Percentiles rank a stretch among this genome's conserved stretches.
These are phyloP conservation scores for Bucorvus abyssinicus DNA, from an alignment of 2,797 vertebrate species.

Conservation along the genomic window DNA sequence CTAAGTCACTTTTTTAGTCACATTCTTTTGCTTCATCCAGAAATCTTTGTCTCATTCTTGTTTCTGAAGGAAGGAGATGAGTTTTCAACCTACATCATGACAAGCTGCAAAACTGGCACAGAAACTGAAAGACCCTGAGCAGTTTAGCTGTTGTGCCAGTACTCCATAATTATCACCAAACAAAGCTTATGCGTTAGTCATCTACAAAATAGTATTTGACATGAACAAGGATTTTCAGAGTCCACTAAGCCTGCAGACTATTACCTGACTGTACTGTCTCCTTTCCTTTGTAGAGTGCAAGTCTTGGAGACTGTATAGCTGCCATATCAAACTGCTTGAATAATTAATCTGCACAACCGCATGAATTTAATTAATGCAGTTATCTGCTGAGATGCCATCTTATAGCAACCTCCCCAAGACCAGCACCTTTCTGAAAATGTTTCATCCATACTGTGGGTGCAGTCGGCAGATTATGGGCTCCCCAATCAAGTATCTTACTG, in stretches of 20 bases:
- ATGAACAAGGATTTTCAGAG: not conserved
- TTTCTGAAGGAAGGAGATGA: not conserved
- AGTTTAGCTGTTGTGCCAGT: not conserved
- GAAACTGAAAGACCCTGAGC: not conserved
- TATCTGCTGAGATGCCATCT: not conserved
- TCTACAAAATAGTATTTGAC: not conserved
- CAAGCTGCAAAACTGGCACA: not conserved
- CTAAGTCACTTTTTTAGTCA: not conserved
- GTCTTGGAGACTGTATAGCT: not conserved
- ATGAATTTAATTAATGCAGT: not conserved
- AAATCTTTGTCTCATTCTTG: not conserved
- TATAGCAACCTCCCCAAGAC: not conserved
- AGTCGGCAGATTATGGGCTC: not conserved
- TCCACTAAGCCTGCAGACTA: not conserved
- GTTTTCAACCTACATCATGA: not conserved
- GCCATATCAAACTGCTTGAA: not conserved
- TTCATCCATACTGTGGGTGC: accelerated
- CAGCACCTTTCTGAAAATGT: not conserved
- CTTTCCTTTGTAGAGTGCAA: not conserved
- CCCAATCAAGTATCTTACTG: not conserved
- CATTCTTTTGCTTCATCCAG: not conserved
- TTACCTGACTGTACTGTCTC: not conserved
- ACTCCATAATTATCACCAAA: not conserved
- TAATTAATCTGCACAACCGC: not conserved
- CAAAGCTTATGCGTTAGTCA: not conserved